Conservation (phyloP, 2,113 vertebrate species). For the Columbina picui region DNA sequence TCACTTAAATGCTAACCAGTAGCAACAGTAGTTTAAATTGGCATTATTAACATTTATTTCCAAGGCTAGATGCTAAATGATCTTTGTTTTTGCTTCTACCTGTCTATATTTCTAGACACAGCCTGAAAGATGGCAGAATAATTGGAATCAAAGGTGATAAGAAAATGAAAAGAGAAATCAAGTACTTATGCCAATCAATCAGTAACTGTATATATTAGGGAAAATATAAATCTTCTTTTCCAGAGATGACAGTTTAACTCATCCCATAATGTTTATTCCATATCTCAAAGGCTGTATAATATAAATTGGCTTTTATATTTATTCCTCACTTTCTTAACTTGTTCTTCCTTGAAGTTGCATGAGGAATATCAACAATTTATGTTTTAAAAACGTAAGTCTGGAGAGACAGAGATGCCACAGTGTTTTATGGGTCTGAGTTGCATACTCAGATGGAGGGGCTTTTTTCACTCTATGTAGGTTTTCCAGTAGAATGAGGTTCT, state of each 20-base stretch:
- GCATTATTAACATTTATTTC: conserved; percentile 54
- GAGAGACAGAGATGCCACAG: neutral
- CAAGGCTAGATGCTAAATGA: neutral
- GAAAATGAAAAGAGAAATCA: conserved; percentile 23
- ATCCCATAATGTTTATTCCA: neutral
- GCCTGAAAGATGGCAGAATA: conserved; percentile 16
- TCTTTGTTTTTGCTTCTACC: neutral
- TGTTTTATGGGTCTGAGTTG: neutral
- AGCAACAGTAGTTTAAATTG: neutral
- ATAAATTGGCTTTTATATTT: neutral
- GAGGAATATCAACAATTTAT: neutral
- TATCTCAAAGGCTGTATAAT: neutral
- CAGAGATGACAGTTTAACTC: neutral
- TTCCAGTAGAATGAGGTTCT: neutral
- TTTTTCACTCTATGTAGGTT: neutral
- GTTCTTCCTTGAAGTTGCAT: neutral
- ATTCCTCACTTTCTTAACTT: neutral
- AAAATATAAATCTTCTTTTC: conserved; percentile 15
- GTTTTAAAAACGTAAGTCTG: neutral
- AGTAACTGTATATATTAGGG: neutral
- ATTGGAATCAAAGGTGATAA: conserved; percentile 11
- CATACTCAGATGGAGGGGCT: neutral
- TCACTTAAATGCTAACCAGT: conserved; percentile 21
- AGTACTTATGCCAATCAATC: neutral
- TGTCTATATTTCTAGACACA: neutral